Conservation (phyloP, 2,797 vertebrate species). For the Pseudochromis fuscus region DNA sequence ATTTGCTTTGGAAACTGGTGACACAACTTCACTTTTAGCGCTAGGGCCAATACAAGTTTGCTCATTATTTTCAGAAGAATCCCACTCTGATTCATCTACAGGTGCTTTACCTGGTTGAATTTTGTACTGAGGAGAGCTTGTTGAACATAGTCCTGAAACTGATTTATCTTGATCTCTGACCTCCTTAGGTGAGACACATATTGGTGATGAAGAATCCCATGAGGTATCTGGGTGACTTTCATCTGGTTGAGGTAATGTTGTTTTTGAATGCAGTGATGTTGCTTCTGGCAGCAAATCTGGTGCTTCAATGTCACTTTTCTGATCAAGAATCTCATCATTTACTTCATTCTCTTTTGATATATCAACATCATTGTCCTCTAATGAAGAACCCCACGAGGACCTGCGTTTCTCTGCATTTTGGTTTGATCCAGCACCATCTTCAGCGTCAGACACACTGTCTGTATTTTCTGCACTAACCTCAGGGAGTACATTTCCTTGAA, state of each 20-base stretch:
- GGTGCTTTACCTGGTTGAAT: slow-evolving; percentile 9
- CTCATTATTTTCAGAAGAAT: slow-evolving; percentile 66
- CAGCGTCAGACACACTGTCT: slow-evolving; percentile 23
- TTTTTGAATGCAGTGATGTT: slow-evolving; percentile 22
- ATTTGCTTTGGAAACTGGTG: slow-evolving; percentile 21
- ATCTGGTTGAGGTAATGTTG: slow-evolving; percentile 31
- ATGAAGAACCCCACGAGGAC: slow-evolving; percentile 77
- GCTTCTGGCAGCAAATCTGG: slow-evolving; percentile 27
- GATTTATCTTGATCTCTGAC: slow-evolving; percentile 19
- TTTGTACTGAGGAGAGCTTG: slow-evolving; percentile 23
- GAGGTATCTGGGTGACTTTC: slow-evolving; percentile 26
- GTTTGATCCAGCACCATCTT: slow-evolving; percentile 32
- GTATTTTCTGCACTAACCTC: slow-evolving; percentile 9
- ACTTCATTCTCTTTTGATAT: slow-evolving; percentile 34
- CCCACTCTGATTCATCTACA: slow-evolving; percentile 65
- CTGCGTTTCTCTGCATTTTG: slow-evolving; percentile 40
- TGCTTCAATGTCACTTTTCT: slow-evolving; percentile 24
- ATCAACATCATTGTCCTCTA: slow-evolving; percentile 59
- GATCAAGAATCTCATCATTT: slow-evolving; percentile 19
- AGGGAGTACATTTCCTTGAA: slow-evolving; percentile 10
- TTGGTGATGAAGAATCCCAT: slow-evolving; percentile 59
- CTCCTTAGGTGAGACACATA: slow-evolving; percentile 32
- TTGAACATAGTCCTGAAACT: slow-evolving; percentile 9
- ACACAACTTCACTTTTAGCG: slow-evolving; percentile 9
- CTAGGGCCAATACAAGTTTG: slow-evolving; percentile 15